These are phyloP conservation scores for Aldrovandia affinis DNA, from an alignment of 2,797 vertebrate species.

Conservation along the genomic window DNA sequence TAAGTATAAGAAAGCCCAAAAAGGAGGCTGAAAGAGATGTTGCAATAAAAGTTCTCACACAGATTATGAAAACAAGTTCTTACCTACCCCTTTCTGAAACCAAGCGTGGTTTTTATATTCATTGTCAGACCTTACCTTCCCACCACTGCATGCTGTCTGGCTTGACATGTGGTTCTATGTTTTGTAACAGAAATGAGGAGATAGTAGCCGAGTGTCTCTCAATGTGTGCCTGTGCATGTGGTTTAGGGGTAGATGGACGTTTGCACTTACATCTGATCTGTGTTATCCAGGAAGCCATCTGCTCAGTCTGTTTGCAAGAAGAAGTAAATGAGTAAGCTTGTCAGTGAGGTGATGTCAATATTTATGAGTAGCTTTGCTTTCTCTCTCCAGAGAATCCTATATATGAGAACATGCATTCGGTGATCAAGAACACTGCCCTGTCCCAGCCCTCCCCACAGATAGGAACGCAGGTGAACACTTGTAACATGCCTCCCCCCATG, in stretches of 20 bases:
- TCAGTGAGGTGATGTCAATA: neutral
- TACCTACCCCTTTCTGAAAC: neutral
- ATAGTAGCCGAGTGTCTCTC: neutral
- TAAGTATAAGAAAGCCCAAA: neutral
- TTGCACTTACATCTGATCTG: neutral
- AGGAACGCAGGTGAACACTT: rapidly evolving
- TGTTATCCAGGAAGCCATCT: neutral
- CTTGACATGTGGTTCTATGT: neutral
- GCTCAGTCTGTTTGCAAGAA: neutral
- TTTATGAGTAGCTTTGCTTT: neutral
- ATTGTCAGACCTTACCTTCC: neutral
- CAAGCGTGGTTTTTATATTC: neutral
- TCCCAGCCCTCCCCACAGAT: conserved; percentile 49
- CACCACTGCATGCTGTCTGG: neutral
- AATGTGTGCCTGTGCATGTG: neutral
- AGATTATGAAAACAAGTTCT: neutral
- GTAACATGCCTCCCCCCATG: conserved; percentile 35
- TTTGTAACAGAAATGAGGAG: neutral
- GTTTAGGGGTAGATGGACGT: neutral
- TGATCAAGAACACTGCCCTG: neutral
- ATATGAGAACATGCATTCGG: conserved; percentile 59
- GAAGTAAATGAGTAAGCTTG: neutral
- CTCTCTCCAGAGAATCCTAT: conserved; percentile 46
- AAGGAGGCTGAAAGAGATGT: neutral
- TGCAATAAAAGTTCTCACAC: neutral